Evolutionary conservation across 2,797 vertebrate genomes (phyloP), one percentile per base, ranked within the genome.

Genomic region (Schizothorax lantsangensis): DNA sequence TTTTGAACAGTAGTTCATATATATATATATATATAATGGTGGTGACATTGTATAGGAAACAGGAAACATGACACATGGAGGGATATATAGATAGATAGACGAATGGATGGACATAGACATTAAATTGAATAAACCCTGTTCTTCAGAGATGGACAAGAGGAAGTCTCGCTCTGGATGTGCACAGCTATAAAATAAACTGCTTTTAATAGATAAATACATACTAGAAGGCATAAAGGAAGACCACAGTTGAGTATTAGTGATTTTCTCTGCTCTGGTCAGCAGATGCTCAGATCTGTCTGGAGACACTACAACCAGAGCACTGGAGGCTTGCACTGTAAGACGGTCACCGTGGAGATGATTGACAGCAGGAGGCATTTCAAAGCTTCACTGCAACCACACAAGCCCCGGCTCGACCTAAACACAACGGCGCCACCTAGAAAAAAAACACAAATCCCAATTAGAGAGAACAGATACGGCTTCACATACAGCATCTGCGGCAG

Each of bases 311-410:
- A 82, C 79, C 64, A 68, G 84, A 86, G 82, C n/a, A 45, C 64
- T 43, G 79, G 15, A 84, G 59, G 45, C 33, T 79, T 85, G 23
- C 54, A 79, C 68, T 80, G 64, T 17, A 86, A 40, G 79, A 83
- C 14, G 15, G 75, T 87, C 72, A 68, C 84, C 85, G 81, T 74
- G 84, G 84, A 68, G 88, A 90, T 73, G 59, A 57, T 72, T 88
- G 66, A 75, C 38, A 40, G 79, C 73, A 84, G 17, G 54, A 47
- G 43, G 38, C 79, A 82, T 84, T 87, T 95, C 91, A 98, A 82
- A 99, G 94, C 94, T 97, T 98, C 88, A 99, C 97, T 19, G 97
- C 96, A 89, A 99, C 98, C 88, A 99, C 98, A 81, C 97, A 98
- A 0, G 98, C 97, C 62, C 98, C 98, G 45, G 98, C 98, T 94